These are phyloP conservation scores for Dipodomys spectabilis DNA, from an alignment of 2,113 vertebrate species.

Conservation along the genomic window DNA sequence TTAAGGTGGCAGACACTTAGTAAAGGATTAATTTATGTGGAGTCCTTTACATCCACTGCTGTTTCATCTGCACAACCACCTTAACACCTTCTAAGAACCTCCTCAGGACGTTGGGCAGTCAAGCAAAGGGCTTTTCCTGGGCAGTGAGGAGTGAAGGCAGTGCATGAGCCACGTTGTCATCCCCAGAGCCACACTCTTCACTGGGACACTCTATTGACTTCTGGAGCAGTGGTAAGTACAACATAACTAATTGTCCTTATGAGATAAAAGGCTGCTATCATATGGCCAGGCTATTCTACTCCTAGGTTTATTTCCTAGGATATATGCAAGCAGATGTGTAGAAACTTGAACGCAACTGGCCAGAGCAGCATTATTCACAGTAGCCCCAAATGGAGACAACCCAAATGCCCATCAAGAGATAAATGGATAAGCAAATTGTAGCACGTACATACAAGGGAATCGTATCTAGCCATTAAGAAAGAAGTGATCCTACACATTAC, in stretches of 20 bases:
- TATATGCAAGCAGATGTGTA: not conserved
- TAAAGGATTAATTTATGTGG: rapidly evolving
- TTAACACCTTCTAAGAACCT: not conserved
- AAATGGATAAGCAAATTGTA: not conserved
- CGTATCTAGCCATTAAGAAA: not conserved
- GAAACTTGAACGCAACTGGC: not conserved
- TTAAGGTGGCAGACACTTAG: not conserved
- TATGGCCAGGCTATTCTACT: not conserved
- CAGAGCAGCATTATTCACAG: not conserved
- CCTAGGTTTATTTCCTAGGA: not conserved
- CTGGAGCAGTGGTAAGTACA: not conserved
- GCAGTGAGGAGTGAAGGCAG: not conserved
- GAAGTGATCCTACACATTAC: not conserved
- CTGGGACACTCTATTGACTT: rapidly evolving
- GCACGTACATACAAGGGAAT: not conserved
- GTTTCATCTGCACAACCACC: not conserved
- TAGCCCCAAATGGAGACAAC: not conserved
- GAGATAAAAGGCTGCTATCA: not conserved
- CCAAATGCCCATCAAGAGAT: not conserved
- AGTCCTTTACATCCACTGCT: not conserved
- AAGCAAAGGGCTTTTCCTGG: not conserved
- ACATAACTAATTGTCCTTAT: not conserved
- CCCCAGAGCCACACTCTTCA: not conserved
- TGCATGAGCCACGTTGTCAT: rapidly evolving
- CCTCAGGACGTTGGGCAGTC: not conserved